phyloP scores from a whole-genome alignment of 2,888 invertebrate species.

The Polydrusus cervinus region DNA sequence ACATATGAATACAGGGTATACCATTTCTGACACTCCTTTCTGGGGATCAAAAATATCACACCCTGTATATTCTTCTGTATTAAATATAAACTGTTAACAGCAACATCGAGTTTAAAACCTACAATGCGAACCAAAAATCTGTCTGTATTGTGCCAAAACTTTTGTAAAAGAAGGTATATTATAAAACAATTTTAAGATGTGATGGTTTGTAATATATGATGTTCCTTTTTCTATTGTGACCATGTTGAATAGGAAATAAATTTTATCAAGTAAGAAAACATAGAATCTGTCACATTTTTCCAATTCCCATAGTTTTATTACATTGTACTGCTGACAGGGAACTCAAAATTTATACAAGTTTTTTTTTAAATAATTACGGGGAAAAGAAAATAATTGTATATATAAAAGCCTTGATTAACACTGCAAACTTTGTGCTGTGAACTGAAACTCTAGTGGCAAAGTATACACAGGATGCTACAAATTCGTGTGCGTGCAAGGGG shows the following conservation, averaged over 20 bases:
- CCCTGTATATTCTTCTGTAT: constrained; percentile 24
- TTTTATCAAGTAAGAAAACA: no score
- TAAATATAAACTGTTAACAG: constrained; percentile 28
- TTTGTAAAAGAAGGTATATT: constrained; percentile 25
- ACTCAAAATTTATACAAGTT: no score
- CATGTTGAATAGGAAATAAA: neutral
- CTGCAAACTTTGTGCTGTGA: no score
- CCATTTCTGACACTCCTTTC: constrained; percentile 29
- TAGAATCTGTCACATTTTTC: no score
- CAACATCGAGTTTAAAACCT: constrained; percentile 37
- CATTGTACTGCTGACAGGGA: no score
- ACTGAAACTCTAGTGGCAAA: no score
- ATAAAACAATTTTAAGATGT: constrained; percentile 10
- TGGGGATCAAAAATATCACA: constrained; percentile 1
- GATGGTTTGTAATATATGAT: constrained; percentile 12
- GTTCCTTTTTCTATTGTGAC: neutral
- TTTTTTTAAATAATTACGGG: no score
- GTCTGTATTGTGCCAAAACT: constrained; percentile 30
- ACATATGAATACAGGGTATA: constrained; percentile 60
- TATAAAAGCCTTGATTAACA: no score
- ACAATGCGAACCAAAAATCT: constrained; percentile 31
- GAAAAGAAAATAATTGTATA: no score
- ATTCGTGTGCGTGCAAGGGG: no score
- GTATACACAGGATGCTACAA: no score
- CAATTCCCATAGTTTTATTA: no score